Conservation (phyloP, 2,113 vertebrate genomes). For the Corvus cornix region DNA sequence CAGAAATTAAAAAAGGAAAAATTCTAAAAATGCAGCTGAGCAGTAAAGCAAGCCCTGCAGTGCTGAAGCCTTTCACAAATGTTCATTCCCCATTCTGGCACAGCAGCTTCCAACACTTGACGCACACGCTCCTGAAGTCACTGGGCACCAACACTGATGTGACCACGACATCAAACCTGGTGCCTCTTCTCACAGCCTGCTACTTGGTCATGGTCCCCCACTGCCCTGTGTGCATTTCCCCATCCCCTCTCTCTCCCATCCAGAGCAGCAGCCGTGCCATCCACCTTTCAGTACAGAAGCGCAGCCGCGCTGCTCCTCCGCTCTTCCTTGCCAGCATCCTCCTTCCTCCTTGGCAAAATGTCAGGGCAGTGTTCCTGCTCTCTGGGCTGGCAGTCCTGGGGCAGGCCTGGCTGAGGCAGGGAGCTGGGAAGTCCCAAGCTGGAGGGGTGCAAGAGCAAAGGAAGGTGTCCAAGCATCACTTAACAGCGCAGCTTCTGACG, state of each 20-base stretch:
- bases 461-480: not conserved
- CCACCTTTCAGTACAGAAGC: not conserved
- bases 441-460: not conserved
- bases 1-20: conserved; percentile 4
- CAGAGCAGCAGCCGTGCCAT: not conserved
- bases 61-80: not conserved
- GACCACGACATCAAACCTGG: not conserved
- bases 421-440: not conserved
- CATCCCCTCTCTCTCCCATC: not conserved
- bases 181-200: not conserved
- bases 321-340: not conserved
- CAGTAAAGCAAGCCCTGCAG: not conserved
- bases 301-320: not conserved
- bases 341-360: not conserved
- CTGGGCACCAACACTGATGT: not conserved
- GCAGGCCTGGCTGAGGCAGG: not conserved
- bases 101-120: not conserved
- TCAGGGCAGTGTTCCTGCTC: not conserved
- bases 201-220: not conserved
- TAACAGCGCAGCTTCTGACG: not conserved
- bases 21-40: conserved; percentile 36
- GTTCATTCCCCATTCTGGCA: not conserved
- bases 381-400: fast-evolving
- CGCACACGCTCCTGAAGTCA: not conserved
- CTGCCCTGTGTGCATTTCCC: not conserved